A percentile compares a stretch with the other conserved stretches of the same genome.
Conservation (phyloP, 1,140 invertebrate genomes). For the Brachystomella parvula region DNA sequence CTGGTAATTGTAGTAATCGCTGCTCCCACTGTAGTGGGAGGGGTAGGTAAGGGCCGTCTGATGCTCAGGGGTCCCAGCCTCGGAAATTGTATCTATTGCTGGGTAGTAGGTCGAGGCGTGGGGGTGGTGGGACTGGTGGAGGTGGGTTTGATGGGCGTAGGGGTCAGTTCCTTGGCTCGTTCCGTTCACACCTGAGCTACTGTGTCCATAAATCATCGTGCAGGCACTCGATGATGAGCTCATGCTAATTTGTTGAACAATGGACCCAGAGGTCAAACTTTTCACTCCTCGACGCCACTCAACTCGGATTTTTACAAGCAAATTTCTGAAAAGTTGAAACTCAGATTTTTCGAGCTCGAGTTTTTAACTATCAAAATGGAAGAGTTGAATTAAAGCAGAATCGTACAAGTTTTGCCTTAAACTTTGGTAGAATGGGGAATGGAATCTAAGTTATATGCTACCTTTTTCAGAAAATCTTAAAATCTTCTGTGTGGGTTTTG, state of each 20-base stretch:
- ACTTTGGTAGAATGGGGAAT: no score
- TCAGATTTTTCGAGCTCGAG: background rate
- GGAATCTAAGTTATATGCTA: no score
- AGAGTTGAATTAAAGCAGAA: background rate
- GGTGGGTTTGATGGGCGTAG: background rate
- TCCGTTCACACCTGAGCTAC: background rate
- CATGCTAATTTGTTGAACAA: background rate
- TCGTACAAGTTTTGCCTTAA: background rate
- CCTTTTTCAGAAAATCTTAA: no score
- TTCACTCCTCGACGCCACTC: background rate
- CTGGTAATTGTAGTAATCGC: conserved; percentile 6
- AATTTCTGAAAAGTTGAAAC: no score
- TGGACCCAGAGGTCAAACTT: background rate
- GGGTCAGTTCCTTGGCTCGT: background rate
- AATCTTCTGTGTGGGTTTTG: background rate
- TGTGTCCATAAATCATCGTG: conserved; percentile 7
- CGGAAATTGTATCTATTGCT: background rate
- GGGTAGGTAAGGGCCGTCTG: conserved; percentile 10
- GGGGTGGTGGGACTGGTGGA: background rate
- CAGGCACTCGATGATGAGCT: background rate
- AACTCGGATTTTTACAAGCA: background rate
- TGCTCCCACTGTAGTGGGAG: conserved; percentile 1
- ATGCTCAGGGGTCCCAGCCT: background rate
- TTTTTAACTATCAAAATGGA: background rate
- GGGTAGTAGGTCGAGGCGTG: conserved; percentile 11